Base-by-base conservation (phyloP, 1,140 invertebrate genomes). In the Halyomorpha halys region DNA sequence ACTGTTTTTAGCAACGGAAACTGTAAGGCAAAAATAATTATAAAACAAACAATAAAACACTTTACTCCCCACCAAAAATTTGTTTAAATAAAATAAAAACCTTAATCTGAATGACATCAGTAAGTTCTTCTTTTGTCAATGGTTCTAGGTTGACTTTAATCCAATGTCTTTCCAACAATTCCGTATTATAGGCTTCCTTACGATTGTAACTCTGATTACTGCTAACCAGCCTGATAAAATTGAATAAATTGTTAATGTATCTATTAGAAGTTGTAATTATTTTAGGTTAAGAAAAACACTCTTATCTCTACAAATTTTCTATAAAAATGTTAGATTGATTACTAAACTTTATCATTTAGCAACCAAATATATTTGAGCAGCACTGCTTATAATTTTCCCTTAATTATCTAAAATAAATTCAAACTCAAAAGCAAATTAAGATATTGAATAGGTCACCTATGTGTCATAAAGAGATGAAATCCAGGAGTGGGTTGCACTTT, bases 401-500 rank as follows among this genome's bases (percentile, higher is more conserved):
- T n/a, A n/a, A n/a, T n/a, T n/a, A n/a, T n/a, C n/a, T n/a, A n/a
- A n/a, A n/a, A n/a, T n/a, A n/a, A n/a, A n/a, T n/a, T n/a, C n/a
- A n/a, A n/a, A n/a, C n/a, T n/a, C n/a, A n/a, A 30, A 30, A 30
- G 27, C 8, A 30, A 45, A 23, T 15, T 19, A 66, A 59, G 49
- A 63, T 39, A 59, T 49, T 15, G 11, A 61, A 44, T 27, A 61
- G 19, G 16, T 67, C 76, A 91, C 86, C 90, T 82, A 76, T 90
- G 85, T 3, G 92, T 97, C 3, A 93, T 82, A 80, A 97, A 96
- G 1, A 98, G 75, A 72, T 95, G 90, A 76, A 98, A 97, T 13
- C 87, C 87, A 54, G 86, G 86, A 62, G 85, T 81, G 14, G 87
- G 83, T 56, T 83, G 80, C 34, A 95, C 79, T 2, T 81, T 82